Evolutionary conservation across 2,113 vertebrate genomes (phyloP), one percentile per base, ranked within the genome.

Genomic region (Arothron firmamentum): DNA sequence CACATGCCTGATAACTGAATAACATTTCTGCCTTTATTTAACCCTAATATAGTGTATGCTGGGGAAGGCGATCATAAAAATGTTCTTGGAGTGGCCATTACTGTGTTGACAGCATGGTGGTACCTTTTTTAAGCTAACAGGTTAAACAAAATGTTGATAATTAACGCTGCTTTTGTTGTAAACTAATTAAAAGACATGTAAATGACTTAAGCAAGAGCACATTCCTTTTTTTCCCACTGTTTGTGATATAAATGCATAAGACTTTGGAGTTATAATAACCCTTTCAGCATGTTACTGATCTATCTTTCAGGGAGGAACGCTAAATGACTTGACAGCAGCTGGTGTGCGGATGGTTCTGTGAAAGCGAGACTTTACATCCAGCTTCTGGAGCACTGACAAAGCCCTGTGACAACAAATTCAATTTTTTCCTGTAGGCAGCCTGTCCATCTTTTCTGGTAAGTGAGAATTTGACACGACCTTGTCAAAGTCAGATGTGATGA

Each of bases 381-480:
- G 58, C 77, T 54, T 19, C 71, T 54, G 55, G 53, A 78, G 71
- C 58, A 53, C 56, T 54, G 61, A 81, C 72, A 70, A 58, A 77
- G 66, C 76, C 68, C 65, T 55, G 67, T 79, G 72, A 67, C 66
- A 62, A 54, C 73, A 68, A 87, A 88, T 84, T 84, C 74, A 81
- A 84, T 85, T 86, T 86, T 72, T 77, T 77, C 45, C 72, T 67
- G 62, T 66, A 56, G 63, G 73, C 71, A 18, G 59, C 67, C 72
- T 65, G 70, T 74, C 73, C 76, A 59, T 67, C 15, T 48, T 45
- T 19, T 42, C 42, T 67, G 68, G 79, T 76, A 79, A 77, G 79
- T 72, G 75, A 50, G 79, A 85, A 83, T 84, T 76, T 78, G 82
- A 80, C 78, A 62, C 66, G 79, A 87, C 88, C 85, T 88, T 86